These are phyloP conservation scores for Cotesia chilonis DNA, from an alignment of 1,140 invertebrate genomes.

Conservation along the genomic window DNA sequence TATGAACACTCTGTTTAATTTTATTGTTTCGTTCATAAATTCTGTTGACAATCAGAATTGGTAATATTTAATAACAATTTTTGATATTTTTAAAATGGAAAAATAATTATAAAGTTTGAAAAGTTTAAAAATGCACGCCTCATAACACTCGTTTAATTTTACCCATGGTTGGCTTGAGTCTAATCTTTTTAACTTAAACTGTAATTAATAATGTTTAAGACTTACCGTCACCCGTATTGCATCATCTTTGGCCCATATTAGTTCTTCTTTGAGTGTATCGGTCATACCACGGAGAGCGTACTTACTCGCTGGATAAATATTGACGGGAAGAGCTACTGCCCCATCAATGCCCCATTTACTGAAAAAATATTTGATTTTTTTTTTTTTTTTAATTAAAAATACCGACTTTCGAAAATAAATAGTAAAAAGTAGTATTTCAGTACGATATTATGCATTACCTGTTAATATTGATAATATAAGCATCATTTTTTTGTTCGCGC, in stretches of 20 bases:
- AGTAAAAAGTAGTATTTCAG: not conserved
- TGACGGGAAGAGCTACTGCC: constrained; percentile 40
- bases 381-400: not conserved
- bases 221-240: not conserved
- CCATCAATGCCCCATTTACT: constrained; percentile 47
- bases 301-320: constrained; percentile 68
- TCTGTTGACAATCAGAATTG: too few relatives aligned
- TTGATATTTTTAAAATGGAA: too few relatives aligned
- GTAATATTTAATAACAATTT: too few relatives aligned
- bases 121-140: too few relatives aligned
- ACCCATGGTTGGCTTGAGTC: too few relatives aligned
- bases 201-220: too few relatives aligned
- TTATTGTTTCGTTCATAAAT: too few relatives aligned
- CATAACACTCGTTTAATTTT: too few relatives aligned
- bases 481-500: constrained; percentile 66
- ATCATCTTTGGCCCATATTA: constrained; percentile 43
- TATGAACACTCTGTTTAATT: too few relatives aligned
- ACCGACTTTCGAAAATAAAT: not conserved
- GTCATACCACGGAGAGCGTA: constrained; percentile 66
- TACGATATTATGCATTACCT: constrained; percentile 54
- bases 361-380: not conserved
- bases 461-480: constrained; percentile 71
- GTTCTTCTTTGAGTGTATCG: constrained; percentile 66
- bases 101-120: too few relatives aligned
- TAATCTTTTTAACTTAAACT: too few relatives aligned